Evolutionary conservation across 2,797 vertebrate genomes (phyloP).

Genomic region (Trichosurus vulpecula): DNA sequence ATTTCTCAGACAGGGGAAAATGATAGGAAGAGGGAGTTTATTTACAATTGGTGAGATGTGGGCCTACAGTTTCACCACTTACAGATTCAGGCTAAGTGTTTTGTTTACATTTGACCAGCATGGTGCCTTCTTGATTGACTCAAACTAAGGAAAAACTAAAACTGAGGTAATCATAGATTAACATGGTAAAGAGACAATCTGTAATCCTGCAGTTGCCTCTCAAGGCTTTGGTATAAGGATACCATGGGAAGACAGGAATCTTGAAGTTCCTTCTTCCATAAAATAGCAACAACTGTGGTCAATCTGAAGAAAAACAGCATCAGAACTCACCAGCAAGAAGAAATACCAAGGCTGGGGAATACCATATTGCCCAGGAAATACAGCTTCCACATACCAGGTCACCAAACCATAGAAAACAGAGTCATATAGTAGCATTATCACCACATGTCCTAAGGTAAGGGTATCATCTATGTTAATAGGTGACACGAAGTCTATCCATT

Average conservation of each 20-base stretch:
- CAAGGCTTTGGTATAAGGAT: not conserved
- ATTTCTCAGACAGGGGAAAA: not conserved
- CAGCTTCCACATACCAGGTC: constrained; percentile 94
- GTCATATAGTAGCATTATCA: constrained; percentile 91
- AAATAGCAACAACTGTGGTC: not conserved
- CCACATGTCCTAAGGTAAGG: constrained; percentile 92
- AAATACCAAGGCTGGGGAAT: constrained; percentile 93
- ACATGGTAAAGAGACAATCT: not conserved
- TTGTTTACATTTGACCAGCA: not conserved
- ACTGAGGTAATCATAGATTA: not conserved
- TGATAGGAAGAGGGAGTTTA: not conserved
- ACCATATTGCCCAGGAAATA: constrained; percentile 95
- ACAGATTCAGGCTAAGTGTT: not conserved
- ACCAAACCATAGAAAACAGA: constrained; percentile 89
- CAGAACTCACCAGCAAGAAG: constrained; percentile 91
- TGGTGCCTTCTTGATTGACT: not conserved
- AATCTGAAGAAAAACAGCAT: not conserved
- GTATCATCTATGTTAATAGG: constrained; percentile 92
- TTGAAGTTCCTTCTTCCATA: not conserved
- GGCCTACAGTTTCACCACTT: not conserved
- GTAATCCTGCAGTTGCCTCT: not conserved
- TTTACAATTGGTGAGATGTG: not conserved
- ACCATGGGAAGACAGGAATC: not conserved
- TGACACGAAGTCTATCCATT: constrained; percentile 92
- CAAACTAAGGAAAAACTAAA: not conserved